Conservation (phyloP, 2,797 vertebrate genomes). For the Macrochelys suwanniensis region DNA sequence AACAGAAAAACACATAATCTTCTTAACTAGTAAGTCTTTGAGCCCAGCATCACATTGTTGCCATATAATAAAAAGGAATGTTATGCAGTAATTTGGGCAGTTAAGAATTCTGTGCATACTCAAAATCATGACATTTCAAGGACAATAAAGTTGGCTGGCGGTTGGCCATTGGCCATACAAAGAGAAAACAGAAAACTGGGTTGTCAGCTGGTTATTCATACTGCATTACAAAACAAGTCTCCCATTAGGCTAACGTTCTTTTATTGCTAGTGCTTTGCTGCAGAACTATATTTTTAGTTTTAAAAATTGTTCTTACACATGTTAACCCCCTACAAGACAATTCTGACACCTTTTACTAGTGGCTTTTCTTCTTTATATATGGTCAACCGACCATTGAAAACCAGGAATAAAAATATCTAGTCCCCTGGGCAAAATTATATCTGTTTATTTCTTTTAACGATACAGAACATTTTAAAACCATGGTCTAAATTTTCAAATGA, state of each 20-base stretch:
- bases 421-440: constrained; percentile 4
- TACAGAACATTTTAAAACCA: background rate
- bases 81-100: constrained; percentile 81
- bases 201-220: constrained; percentile 80
- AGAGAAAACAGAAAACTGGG: constrained; percentile 63
- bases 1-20: constrained; percentile 81
- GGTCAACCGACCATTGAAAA: constrained; percentile 50
- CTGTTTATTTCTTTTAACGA: constrained; percentile 4
- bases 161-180: constrained; percentile 75
- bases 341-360: constrained; percentile 67
- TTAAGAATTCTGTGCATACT: constrained; percentile 79
- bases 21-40: constrained; percentile 82
- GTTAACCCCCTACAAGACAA: constrained; percentile 74
- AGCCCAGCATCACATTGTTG: constrained; percentile 79
- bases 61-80: constrained; percentile 81
- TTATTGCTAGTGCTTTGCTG: constrained; percentile 75
- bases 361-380: constrained; percentile 68
- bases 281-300: constrained; percentile 79
- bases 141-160: constrained; percentile 81
- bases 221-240: constrained; percentile 77
- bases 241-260: constrained; percentile 75
- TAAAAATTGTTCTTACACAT: constrained; percentile 77
- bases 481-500: background rate
- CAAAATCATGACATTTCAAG: constrained; percentile 81
- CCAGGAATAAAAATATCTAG: constrained; percentile 60